Base-by-base conservation (phyloP, 2,888 invertebrate species). In the Caenorhabditis afra region DNA sequence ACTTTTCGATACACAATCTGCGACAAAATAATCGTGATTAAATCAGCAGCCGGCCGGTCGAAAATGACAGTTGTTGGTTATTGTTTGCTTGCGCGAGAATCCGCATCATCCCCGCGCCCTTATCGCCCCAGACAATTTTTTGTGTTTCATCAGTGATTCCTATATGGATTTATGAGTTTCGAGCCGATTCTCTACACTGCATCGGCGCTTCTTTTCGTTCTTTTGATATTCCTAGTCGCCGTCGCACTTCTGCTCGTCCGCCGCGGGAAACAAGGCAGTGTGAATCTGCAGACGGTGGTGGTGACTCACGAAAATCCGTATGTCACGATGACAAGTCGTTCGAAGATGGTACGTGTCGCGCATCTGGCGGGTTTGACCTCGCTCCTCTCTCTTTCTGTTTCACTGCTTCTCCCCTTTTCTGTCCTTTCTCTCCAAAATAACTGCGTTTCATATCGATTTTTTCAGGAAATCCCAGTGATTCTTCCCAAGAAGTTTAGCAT, bases 381-480 rank as follows among this genome's bases (percentile, higher is more conserved):
- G 22, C n/a, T 55, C 45, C 16, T 57, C 49, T 57, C 49, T 35
- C 22, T 47, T 58, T 55, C 14, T 16, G 23, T 45, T 20, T 53
- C 23, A 37, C 66, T 16, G 16, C 41, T 41, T 29, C 18, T 37
- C 35, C 5, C 11, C 37, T 53, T 20, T 53, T 53, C 53, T 22
- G 14, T 22, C 20, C 22, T 49, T 44, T 14, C 50, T n/a, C 0
- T 11, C 49, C 39, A 16, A 29, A 29, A 5, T 66, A 10, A 44
- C 35, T 10, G 1, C 5, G 58, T 0, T 29, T 29, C 29, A 3
- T 3, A 29, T 44, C 49, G n/a, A n/a, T 62, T 49, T n/a, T 62
- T 68, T 49, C 62, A 74, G 74, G 70, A 79, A 35, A 53, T 74
- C 50, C 79, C 79, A 49, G 64, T 79, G 37, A 79, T 79, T 58